These are phyloP conservation scores for Chascanopsetta lugubris DNA, from an alignment of 2,113 vertebrate genomes.

Conservation along the genomic window DNA sequence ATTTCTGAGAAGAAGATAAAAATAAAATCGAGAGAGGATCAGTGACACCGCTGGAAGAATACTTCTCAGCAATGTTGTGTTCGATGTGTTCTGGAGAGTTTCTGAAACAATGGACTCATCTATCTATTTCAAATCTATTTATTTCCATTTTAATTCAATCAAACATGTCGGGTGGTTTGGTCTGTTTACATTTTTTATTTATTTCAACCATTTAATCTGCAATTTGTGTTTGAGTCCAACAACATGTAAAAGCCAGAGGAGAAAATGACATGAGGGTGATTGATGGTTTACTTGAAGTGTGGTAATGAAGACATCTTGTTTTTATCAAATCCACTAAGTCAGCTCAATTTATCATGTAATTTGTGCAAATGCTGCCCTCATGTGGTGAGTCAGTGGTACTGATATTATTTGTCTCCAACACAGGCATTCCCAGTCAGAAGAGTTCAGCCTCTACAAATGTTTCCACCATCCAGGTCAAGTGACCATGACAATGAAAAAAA, in stretches of 20 bases:
- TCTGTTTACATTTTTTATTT: background rate
- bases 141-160: no score
- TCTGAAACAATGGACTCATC: background rate
- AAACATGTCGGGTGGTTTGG: background rate
- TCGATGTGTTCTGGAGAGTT: no score
- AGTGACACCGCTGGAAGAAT: no score
- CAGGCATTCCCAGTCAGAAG: no score
- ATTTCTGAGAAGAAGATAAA: background rate
- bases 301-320: slow-evolving; percentile 35
- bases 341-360: background rate
- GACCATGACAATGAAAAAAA: background rate
- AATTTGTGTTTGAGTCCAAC: background rate
- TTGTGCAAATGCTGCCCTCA: slow-evolving; percentile 50
- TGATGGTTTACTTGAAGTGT: background rate
- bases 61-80: no score
- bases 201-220: background rate
- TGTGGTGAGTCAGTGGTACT: slow-evolving; percentile 27
- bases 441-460: no score
- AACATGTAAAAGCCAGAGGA: background rate
- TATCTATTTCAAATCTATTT: background rate
- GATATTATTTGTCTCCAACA: background rate
- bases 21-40: no score
- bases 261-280: background rate
- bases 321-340: background rate
- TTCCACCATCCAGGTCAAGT: background rate